Base-by-base conservation (phyloP, 1,140 invertebrate species). In the Musca vetustissima region DNA sequence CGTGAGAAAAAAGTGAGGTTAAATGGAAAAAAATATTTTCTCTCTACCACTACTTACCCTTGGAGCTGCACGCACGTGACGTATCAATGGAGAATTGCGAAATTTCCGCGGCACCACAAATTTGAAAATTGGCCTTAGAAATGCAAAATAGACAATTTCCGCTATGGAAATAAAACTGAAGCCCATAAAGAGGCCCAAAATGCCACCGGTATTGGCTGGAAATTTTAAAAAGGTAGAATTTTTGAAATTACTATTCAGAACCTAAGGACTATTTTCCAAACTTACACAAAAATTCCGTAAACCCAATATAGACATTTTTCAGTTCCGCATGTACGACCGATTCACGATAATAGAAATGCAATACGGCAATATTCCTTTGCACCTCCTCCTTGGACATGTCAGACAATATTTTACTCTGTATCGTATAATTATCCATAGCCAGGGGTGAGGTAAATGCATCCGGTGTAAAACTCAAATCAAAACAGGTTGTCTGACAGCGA, bases 161-260 rank as follows among this genome's bases (percentile, higher is more conserved):
- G 92, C 85, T 3, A 88, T 81, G 66, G 91, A 93, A 70, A 94
- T 85, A 72, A 92, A 88, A 77, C 92, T 93, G 76, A 94, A 93
- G 1, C 92, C 92, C 84, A 93, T 85, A 76, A 91, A 93, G 0
- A 94, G 83, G 9, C 92, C 91, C n/a, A 94, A 84, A 21, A 94
- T 83, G 9, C 92, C 92, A n/a, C n/a, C n/a, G n/a, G n/a, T n/a
- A n/a, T n/a, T n/a, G n/a, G n/a, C n/a, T n/a, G n/a, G n/a, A n/a
- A 43, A n/a, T n/a, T n/a, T n/a, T n/a, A n/a, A n/a, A n/a, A n/a
- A n/a, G n/a, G n/a, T n/a, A n/a, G n/a, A n/a, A n/a, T n/a, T n/a
- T n/a, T n/a, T n/a, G n/a, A n/a, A n/a, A n/a, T n/a, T n/a, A n/a
- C n/a, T n/a, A n/a, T n/a, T n/a, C n/a, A n/a, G n/a, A n/a, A n/a